phyloP scores from a whole-genome alignment of 2,113 vertebrate species.

The Aleadryas rufinucha region DNA sequence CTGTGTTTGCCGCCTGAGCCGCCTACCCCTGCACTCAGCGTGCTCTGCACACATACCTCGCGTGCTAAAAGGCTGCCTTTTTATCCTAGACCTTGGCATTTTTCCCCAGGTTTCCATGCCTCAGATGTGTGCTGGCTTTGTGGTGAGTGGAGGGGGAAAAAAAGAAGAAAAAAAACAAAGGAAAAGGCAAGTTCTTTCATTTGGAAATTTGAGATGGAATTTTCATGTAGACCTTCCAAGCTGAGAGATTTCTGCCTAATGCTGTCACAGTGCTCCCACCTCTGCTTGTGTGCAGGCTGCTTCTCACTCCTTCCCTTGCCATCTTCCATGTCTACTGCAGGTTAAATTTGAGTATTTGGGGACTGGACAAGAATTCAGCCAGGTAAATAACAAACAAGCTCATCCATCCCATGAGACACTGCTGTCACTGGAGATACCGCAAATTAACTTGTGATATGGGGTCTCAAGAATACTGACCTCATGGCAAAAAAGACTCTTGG shows the following conservation, averaged over 20 bases:
- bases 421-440: not conserved
- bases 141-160: fast-evolving
- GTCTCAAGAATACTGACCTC: not conserved
- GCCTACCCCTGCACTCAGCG: not conserved
- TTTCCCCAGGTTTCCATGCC: not conserved
- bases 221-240: not conserved
- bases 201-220: not conserved
- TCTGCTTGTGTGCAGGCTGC: not conserved
- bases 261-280: not conserved
- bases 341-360: not conserved
- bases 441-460: not conserved
- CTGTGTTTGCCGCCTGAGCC: not conserved
- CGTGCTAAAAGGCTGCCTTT: not conserved
- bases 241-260: not conserved
- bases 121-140: not conserved
- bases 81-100: not conserved
- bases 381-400: not conserved
- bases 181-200: not conserved
- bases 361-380: not conserved
- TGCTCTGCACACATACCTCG: not conserved
- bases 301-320: not conserved
- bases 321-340: not conserved
- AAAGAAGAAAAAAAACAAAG: too few species aligned
- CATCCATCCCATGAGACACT: not conserved
- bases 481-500: not conserved